Evolutionary conservation across 2,113 vertebrate genomes (phyloP), one percentile per base, ranked within the genome.

Genomic region (Sapajus apella): DNA sequence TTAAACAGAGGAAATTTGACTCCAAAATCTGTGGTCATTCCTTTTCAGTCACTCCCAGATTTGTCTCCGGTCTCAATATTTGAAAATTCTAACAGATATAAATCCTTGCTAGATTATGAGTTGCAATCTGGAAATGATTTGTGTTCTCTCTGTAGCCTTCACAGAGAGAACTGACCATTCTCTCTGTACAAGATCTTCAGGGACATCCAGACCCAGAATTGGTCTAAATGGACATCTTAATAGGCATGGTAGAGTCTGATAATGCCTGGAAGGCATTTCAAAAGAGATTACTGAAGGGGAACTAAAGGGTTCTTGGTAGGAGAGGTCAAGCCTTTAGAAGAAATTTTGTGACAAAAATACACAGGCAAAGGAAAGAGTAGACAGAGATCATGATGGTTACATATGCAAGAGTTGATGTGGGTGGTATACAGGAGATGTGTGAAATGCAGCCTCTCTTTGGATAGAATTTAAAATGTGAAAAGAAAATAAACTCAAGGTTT

Each of bases 401-500:
- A 20, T 17, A 18, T 1, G 9, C 23, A 91, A 92, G 82, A 30
- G 47, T 21, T 50, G 55, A 58, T 40, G 58, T 83, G 87, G 35
- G 91, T 80, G 43, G 87, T 45, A 77, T 58, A 55, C 35, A 3
- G 21, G 43, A 23, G 43, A 45, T 75, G 1, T 66, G 35, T 97
- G 93, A 90, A 88, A 66, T 61, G 18, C 30, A 92, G 47, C 1
- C 30, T n/a, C 45, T 84, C 77, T 97, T 87, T 88, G 58, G 76
- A 87, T 84, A 25, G 79, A 40, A 64, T 61, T 75, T 20, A 80
- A 56, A 92, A 37, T 30, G 1, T 27, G 47, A 77, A 95, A 85
- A 94, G 83, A 82, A 94, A 96, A 87, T 58, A 95, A 86, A 87
- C 58, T 86, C 83, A 47, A 73, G 16, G 83, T 92, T 64, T 83